Conservation (phyloP, 1,140 invertebrate genomes). For the Asobara japonica region DNA sequence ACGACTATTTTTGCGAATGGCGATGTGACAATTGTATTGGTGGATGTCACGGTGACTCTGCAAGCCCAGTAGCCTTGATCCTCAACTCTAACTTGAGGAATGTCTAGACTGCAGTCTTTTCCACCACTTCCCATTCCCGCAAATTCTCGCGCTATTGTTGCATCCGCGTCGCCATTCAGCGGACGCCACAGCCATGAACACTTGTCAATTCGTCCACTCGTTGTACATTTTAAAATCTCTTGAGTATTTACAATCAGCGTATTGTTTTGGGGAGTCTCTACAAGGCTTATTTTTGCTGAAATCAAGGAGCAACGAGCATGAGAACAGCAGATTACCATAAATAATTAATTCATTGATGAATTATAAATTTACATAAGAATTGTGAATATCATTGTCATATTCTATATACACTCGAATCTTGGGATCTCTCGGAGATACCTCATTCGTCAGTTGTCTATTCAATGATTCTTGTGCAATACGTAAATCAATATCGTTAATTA, state of each 20-base stretch:
- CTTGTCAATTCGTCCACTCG: constrained; percentile 57
- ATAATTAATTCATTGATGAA: too few species aligned
- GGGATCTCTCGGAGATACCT: too few species aligned
- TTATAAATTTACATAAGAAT: too few species aligned
- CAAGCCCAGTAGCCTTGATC: constrained; percentile 63
- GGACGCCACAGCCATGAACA: constrained; percentile 61
- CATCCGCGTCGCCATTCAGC: constrained; percentile 44
- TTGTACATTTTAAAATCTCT: constrained; percentile 54
- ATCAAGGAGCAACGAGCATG: constrained; percentile 35
- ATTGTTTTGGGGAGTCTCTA: constrained; percentile 54
- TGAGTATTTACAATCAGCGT: constrained; percentile 51
- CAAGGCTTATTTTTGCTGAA: constrained; percentile 55
- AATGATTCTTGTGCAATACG: too few species aligned
- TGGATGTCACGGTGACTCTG: constrained; percentile 49
- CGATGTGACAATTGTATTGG: constrained; percentile 49
- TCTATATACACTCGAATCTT: too few species aligned
- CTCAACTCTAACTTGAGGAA: constrained; percentile 47
- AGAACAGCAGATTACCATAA: too few species aligned
- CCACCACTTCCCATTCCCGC: constrained; percentile 55
- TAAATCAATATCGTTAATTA: too few species aligned
- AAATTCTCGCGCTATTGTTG: constrained; percentile 52
- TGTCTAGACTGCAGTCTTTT: constrained; percentile 57
- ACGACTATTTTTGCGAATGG: constrained; percentile 52
- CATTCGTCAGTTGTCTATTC: too few species aligned
- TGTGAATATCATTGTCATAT: too few species aligned